Conservation (phyloP, 2,113 vertebrate species). For the Osmerus eperlanus region DNA sequence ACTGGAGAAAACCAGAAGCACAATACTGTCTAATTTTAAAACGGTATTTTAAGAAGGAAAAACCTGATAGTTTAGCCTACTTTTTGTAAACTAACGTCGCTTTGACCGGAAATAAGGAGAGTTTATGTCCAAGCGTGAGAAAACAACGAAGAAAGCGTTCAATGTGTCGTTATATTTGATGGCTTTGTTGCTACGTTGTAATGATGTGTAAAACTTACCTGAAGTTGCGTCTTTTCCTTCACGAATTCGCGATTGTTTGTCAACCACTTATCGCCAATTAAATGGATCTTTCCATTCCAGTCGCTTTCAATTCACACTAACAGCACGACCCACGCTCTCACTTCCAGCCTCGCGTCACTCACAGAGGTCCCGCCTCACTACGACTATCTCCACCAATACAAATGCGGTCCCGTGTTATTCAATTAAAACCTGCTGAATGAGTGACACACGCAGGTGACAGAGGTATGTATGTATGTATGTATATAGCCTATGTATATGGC, state of each 20-base stretch:
- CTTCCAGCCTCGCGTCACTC: constrained; percentile 45
- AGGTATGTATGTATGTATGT: background rate
- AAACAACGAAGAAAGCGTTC: too few species aligned
- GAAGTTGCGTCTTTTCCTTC: constrained; percentile 5
- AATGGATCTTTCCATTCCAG: constrained; percentile 32
- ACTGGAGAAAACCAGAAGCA: too few species aligned
- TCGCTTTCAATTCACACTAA: constrained; percentile 11
- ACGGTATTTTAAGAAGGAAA: too few species aligned
- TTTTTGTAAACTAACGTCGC: too few species aligned
- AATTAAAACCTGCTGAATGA: constrained; percentile 36
- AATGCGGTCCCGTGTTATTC: background rate
- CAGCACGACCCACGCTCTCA: constrained; percentile 14
- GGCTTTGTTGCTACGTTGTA: background rate
- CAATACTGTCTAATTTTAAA: too few species aligned
- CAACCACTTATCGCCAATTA: constrained; percentile 3
- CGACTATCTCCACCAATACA: constrained; percentile 50
- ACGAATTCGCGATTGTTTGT: background rate
- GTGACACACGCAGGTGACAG: constrained; percentile 63
- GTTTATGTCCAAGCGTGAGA: too few species aligned
- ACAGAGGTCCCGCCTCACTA: constrained; percentile 35
- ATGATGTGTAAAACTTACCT: constrained; percentile 34
- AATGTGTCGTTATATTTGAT: too few species aligned
- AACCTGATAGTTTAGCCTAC: too few species aligned
- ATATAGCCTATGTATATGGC: too few species aligned
- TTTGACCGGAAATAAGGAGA: too few species aligned